Evolutionary conservation across 2,888 invertebrate genomes (phyloP), one percentile per base, ranked within the genome.

Genomic region (Timandra comae): DNA sequence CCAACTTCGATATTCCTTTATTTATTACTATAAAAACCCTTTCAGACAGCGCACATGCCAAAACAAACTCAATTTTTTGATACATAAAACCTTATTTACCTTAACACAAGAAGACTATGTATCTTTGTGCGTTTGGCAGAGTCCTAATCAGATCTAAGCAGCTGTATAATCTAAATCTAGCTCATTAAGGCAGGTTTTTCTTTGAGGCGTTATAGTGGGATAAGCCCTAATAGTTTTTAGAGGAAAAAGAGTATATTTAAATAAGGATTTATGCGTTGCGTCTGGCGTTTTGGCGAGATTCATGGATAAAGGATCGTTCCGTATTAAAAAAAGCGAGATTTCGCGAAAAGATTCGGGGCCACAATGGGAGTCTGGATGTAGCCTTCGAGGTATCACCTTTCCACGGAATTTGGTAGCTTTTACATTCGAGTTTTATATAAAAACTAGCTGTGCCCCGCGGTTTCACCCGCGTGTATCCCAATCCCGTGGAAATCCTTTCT

Each of bases 1-100:
- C 75, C 79, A 81, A 77, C 82, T 80, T 81, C 82, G 81, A 82
- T 85, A 82, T 81, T 84, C 80, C 80, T 85, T 85, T 85, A 85
- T 85, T 84, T 85, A 85, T 82, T 76, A 67, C 80, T 79, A 81
- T 80, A 80, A 82, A 82, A 82, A 77, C 80, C 74, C 69, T 72
- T 73, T 59, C 42, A 46, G 10, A 41, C 34, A 9, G 12, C 27
- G 13, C 2, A 3, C 45, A 45, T 1, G 10, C 12, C 0, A 66
- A 42, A 45, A 27, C 38, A 22, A 43, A 59, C 64, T 39, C 62
- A 66, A 3, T 0, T 0, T 0, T 0, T 1, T 0, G 0, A 0
- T 0, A 0, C 1, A n/a, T 35, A 52, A 35, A 52, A 49, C 39
- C 12, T 9, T 45, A 47, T 43, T 58, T 56, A 1, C 5, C 28